Conservation (phyloP, 2,888 invertebrate genomes). For the Cephus runcator region DNA sequence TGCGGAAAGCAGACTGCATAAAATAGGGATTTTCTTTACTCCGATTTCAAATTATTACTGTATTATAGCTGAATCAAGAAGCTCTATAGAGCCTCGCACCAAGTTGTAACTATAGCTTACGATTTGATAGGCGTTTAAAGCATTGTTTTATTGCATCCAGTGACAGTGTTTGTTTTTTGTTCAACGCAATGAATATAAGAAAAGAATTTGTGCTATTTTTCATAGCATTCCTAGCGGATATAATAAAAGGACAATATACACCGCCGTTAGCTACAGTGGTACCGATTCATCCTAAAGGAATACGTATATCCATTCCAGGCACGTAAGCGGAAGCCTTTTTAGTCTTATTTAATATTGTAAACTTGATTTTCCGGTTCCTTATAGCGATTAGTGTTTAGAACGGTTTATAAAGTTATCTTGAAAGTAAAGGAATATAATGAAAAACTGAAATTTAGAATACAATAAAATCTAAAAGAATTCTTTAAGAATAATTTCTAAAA, state of each 20-base stretch:
- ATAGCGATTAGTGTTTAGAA: not conserved
- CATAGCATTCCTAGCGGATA: not conserved
- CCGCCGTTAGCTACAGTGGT: conserved; percentile 69
- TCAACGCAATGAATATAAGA: not conserved
- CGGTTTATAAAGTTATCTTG: not conserved
- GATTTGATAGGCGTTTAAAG: not conserved
- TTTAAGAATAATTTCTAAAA: not conserved
- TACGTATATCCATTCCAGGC: conserved; percentile 74
- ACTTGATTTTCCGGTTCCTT: conserved; percentile 5
- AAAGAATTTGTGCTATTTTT: not conserved
- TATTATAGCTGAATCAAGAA: not conserved
- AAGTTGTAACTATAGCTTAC: not conserved
- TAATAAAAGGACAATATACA: conserved; percentile 4
- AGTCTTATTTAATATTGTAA: conserved; percentile 5
- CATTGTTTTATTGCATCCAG: not conserved
- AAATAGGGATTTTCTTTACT: not conserved
- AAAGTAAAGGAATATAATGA: not conserved
- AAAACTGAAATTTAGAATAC: not conserved
- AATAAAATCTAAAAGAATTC: not conserved
- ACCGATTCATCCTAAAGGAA: conserved; percentile 71
- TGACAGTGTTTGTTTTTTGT: not conserved
- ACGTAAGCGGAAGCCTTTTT: conserved; percentile 35
- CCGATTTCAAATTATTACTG: not conserved
- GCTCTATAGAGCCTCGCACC: not conserved
- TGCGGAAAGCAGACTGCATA: not conserved